These are phyloP conservation scores for Hemibates koningsi DNA, from an alignment of 2,113 vertebrate genomes.

Conservation along the genomic window DNA sequence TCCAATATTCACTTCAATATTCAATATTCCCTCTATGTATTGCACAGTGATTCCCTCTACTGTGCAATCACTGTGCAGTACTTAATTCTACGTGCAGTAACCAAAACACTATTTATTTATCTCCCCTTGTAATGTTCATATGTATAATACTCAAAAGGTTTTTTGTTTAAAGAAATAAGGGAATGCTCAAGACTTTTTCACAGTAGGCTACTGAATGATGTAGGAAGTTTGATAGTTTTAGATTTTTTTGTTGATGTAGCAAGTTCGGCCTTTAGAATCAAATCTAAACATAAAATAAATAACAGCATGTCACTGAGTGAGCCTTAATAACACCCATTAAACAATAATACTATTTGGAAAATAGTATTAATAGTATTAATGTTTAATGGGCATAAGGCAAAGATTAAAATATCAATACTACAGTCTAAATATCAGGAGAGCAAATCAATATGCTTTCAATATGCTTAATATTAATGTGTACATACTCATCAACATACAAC, in stretches of 20 bases:
- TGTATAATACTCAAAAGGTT: not conserved
- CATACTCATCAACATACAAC: not conserved
- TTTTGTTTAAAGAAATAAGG: not conserved
- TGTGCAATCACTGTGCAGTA: not conserved
- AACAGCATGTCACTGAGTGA: not conserved
- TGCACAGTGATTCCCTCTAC: not conserved
- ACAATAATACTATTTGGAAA: not conserved
- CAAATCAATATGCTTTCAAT: not conserved
- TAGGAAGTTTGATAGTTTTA: not conserved
- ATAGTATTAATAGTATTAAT: not conserved
- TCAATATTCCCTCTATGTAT: not conserved
- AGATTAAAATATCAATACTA: not conserved
- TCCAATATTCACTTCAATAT: not conserved
- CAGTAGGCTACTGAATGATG: not conserved
- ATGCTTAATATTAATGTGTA: not conserved
- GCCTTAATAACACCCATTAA: not conserved
- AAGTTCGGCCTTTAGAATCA: not conserved
- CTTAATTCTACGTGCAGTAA: not conserved
- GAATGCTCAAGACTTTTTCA: not conserved
- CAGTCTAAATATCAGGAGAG: not conserved
- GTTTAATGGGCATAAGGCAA: not conserved
- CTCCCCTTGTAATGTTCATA: not conserved
- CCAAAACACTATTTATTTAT: not conserved
- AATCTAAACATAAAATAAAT: not conserved
- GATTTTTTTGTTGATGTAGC: not conserved